Evolutionary conservation across 2,113 vertebrate genomes (phyloP).

Genomic region (Leuciscus idus): DNA sequence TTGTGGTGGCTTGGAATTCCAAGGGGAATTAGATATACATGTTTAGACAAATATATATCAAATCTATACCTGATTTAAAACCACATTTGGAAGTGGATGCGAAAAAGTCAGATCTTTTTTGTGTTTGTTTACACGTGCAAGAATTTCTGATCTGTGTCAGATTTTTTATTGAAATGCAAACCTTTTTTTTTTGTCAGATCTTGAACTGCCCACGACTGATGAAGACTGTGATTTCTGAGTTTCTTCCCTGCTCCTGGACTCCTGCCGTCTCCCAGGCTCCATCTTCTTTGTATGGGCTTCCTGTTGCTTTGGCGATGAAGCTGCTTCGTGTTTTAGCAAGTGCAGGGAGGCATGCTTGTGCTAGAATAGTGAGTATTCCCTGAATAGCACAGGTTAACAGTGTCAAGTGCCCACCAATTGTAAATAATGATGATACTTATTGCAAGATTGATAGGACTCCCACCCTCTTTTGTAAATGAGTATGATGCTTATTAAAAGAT

Average conservation of each 20-base stretch:
- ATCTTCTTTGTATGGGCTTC: slow-evolving; percentile 79
- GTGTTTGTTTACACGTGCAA: too few species aligned
- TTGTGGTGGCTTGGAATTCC: too few species aligned
- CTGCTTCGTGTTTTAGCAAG: slow-evolving; percentile 89
- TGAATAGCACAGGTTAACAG: not conserved
- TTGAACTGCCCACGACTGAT: slow-evolving; percentile 90
- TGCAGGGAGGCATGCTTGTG: slow-evolving; percentile 85
- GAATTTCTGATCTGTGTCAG: too few species aligned
- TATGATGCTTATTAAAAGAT: slow-evolving; percentile 2
- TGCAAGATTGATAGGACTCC: not conserved
- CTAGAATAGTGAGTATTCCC: slow-evolving; percentile 84
- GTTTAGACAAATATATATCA: too few species aligned
- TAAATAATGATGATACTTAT: slow-evolving; percentile 14
- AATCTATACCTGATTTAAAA: too few species aligned
- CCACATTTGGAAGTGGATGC: too few species aligned
- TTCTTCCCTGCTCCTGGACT: slow-evolving; percentile 87
- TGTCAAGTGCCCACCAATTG: slow-evolving; percentile 11
- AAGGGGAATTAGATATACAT: too few species aligned
- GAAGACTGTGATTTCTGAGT: slow-evolving; percentile 86
- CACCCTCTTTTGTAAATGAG: not conserved
- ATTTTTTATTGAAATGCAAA: not conserved
- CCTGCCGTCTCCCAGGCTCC: slow-evolving; percentile 60
- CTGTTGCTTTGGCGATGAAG: slow-evolving; percentile 88
- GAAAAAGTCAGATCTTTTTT: too few species aligned
- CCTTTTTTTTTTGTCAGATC: slow-evolving; percentile 75